Conservation (phyloP, 2,888 invertebrate species). For the Argyresthia goedartella region DNA sequence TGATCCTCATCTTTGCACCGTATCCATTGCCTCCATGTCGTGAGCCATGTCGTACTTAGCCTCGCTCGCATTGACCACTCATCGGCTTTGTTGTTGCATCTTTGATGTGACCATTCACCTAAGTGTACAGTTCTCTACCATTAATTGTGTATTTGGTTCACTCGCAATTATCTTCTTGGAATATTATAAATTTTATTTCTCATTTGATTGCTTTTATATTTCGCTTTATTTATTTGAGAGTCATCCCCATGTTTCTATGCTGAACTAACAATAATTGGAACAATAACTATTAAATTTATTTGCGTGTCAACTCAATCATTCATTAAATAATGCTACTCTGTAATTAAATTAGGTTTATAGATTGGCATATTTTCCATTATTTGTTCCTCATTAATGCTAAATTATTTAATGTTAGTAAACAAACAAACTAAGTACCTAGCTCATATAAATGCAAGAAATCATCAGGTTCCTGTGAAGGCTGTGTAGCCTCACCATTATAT, state of each 20-base stretch:
- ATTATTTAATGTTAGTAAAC: not conserved
- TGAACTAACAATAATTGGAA: slow-evolving; percentile 41
- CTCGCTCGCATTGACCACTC: slow-evolving; percentile 43
- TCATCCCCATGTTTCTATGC: slow-evolving; percentile 23
- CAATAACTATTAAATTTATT: slow-evolving; percentile 24
- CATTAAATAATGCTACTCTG: slow-evolving; percentile 7
- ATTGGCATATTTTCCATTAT: slow-evolving; percentile 1
- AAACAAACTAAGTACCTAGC: not conserved
- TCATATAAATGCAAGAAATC: not conserved
- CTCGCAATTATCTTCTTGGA: slow-evolving; percentile 35
- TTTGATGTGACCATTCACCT: slow-evolving; percentile 45
- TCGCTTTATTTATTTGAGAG: slow-evolving; percentile 38
- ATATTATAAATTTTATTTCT: slow-evolving; percentile 46
- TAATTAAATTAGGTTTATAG: slow-evolving; percentile 1
- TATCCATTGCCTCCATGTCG: slow-evolving; percentile 49
- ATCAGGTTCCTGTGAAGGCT: not conserved
- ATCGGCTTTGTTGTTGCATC: slow-evolving; percentile 63
- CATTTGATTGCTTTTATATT: slow-evolving; percentile 34
- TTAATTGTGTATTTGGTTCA: slow-evolving; percentile 35
- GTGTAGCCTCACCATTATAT: not conserved
- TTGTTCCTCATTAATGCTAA: slow-evolving; percentile 6
- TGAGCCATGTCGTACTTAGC: slow-evolving; percentile 53
- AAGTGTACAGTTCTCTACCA: slow-evolving; percentile 39
- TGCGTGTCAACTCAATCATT: slow-evolving; percentile 15
- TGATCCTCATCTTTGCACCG: slow-evolving; percentile 28